Conservation (phyloP, 53 echinoderm and acorn worm genomes). For the Crossaster papposus region DNA sequence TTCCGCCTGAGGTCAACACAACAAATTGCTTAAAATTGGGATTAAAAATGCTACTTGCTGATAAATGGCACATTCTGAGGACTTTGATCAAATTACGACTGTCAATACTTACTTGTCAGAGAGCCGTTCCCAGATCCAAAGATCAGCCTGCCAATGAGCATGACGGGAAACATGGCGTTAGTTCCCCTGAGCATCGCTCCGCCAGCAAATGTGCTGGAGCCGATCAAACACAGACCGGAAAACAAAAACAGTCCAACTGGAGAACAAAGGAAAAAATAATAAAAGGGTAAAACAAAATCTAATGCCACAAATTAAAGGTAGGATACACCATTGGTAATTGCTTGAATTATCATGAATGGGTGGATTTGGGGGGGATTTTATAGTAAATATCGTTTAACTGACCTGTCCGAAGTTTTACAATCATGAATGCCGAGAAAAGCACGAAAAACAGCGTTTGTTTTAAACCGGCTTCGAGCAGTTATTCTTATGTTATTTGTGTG, state of each 20-base stretch:
- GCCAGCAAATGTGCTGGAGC: constrained; percentile 75
- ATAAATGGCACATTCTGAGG: not conserved
- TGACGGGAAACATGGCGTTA: constrained; percentile 82
- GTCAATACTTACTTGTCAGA: constrained; percentile 72
- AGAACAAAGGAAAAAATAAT: not conserved
- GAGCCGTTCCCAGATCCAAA: constrained; percentile 89
- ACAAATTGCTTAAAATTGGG: not conserved
- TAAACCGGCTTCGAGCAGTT: too few species aligned
- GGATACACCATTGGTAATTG: too few species aligned
- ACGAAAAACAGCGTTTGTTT: too few species aligned
- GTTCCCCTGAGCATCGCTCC: constrained; percentile 77
- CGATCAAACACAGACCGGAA: constrained; percentile 76
- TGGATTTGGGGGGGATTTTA: too few species aligned
- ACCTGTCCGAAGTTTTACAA: too few species aligned
- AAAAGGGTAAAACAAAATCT: not conserved
- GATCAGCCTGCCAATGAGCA: constrained; percentile 77
- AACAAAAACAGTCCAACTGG: constrained; percentile 82
- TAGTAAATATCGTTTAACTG: too few species aligned
- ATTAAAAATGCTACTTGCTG: not conserved
- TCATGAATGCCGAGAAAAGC: too few species aligned
- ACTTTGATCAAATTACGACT: not conserved
- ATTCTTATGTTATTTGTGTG: too few species aligned
- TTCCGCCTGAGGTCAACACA: not conserved
- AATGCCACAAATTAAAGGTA: too few species aligned
- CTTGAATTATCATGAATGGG: too few species aligned